Conservation (phyloP, 2,888 invertebrate species). For the Gari tellinella region DNA sequence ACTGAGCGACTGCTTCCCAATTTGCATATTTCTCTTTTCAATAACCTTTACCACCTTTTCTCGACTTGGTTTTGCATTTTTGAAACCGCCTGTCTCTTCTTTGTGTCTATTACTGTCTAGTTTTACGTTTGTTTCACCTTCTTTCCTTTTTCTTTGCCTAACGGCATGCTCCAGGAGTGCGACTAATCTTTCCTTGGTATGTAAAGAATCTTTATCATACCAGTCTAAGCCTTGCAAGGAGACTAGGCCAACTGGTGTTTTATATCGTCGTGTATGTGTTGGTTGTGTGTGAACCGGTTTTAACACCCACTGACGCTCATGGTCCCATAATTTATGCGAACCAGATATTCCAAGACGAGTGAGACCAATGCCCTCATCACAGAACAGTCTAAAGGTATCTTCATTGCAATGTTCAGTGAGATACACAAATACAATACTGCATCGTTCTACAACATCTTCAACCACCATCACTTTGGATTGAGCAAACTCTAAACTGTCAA, state of each 20-base stretch:
- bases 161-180: slow-evolving; percentile 24
- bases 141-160: slow-evolving; percentile 16
- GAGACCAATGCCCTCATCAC: slow-evolving; percentile 47
- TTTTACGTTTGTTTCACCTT: slow-evolving; percentile 3
- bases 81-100: no score
- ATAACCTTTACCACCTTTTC: no score
- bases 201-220: slow-evolving; percentile 33
- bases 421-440: slow-evolving; percentile 48
- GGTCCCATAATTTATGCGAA: background rate
- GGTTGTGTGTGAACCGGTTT: slow-evolving; percentile 55
- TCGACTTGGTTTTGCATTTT: no score
- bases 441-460: slow-evolving; percentile 42
- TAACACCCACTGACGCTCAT: slow-evolving; percentile 28
- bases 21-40: no score
- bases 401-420: slow-evolving; percentile 33
- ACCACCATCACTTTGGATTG: slow-evolving; percentile 42
- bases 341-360: slow-evolving; percentile 28
- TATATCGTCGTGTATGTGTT: slow-evolving; percentile 16
- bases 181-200: slow-evolving; percentile 21
- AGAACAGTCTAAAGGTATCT: slow-evolving; percentile 24
- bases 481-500: slow-evolving; percentile 41
- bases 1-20: no score
- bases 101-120: no score
- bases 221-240: slow-evolving; percentile 50
- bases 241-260: slow-evolving; percentile 41